These are phyloP conservation scores for Progne subis DNA, from an alignment of 2,113 vertebrate species.

Conservation along the genomic window DNA sequence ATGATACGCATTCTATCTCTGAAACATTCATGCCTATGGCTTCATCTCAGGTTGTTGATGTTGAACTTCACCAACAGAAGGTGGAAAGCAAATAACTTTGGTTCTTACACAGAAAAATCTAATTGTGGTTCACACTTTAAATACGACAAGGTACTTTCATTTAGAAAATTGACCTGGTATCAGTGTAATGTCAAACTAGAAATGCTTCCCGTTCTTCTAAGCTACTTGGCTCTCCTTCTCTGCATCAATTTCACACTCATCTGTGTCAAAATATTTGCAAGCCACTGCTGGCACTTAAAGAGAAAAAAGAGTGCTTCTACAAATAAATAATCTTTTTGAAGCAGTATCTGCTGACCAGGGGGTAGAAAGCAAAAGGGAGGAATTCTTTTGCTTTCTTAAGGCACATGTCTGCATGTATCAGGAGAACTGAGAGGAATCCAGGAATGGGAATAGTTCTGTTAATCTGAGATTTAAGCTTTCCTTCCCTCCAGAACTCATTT, in stretches of 20 bases:
- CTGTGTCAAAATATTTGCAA: background rate
- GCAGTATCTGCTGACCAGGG: background rate
- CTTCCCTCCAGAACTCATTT: background rate
- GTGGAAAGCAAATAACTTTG: background rate
- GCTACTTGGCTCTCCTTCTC: background rate
- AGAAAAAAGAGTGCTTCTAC: background rate
- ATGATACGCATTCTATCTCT: background rate
- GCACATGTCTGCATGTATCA: background rate
- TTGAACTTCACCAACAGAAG: background rate
- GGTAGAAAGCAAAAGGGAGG: background rate
- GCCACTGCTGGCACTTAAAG: background rate
- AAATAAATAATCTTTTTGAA: background rate
- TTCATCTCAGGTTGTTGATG: background rate
- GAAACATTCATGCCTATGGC: background rate
- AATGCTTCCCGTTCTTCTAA: background rate
- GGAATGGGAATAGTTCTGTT: background rate
- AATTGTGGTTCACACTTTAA: background rate
- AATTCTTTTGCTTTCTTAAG: background rate
- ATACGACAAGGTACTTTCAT: background rate
- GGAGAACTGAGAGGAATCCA: background rate
- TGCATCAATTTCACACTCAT: background rate
- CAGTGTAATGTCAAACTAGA: background rate
- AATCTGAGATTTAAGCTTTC: background rate
- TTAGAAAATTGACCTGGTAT: background rate
- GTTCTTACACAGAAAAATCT: background rate